Evolutionary conservation across 2,888 invertebrate genomes (phyloP), one percentile per base, ranked within the genome.

Genomic region (Parelbella ahira): DNA sequence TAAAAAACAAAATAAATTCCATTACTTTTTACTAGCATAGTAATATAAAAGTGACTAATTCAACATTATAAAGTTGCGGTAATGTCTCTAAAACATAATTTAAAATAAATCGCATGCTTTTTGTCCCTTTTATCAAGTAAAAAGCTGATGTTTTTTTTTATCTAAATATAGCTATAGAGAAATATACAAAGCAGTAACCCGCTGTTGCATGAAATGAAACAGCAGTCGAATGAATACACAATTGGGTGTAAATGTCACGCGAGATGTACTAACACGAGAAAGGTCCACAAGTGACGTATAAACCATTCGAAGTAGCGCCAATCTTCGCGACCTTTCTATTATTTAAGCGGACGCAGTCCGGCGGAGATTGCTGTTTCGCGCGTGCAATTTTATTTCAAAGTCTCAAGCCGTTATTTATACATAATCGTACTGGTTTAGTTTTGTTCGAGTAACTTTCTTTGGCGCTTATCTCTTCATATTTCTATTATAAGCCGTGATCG

Each of bases 261-360:
- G 64, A 74, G 74, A 70, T 73, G 64, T 53, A 64, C 72, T 72
- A 70, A 72, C 69, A 63, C 67, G 62, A 60, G 68, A 75, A 78
- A 80, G 79, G 82, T 83, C 71, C 83, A 74, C 81, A 60, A 73
- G 82, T 75, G 83, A 78, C 83, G 71, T 80, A 86, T 87, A 86
- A 86, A 86, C 84, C 82, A 87, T 83, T 83, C 82, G 62, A 66
- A 68, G 67, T 56, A 72, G 63, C 73, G 78, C 80, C 86, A 86
- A 84, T 86, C 86, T 83, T 70, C 76, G 77, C 74, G 77, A 69
- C 81, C 68, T 74, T 71, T 87, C 71, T 81, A 86, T 86, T 87
- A 87, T 87, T 86, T 83, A 87, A 76, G 62, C 72, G 68, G 71
- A 75, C 75, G 68, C 69, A 70, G 70, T 68, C 73, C 74, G 61